Conservation (phyloP, 2,797 vertebrate species). For the Diplodus puntazzo region DNA sequence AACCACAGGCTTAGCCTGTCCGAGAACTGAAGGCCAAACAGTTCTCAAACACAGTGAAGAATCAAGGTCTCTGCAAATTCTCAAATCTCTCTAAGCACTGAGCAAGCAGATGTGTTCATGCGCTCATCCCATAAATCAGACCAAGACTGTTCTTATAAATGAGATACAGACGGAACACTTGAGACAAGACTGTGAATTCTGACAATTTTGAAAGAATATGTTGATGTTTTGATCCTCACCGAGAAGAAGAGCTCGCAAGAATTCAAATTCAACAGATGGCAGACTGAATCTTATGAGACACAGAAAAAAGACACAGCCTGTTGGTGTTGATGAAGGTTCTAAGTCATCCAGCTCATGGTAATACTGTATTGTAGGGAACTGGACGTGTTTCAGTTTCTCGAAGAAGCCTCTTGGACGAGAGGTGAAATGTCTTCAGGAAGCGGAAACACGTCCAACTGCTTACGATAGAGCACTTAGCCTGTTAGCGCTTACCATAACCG, state of each 20-base stretch:
- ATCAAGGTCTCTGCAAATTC: not conserved
- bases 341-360: too few species aligned
- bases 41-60: slow-evolving; percentile 6
- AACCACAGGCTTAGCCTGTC: slow-evolving; percentile 1
- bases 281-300: not conserved
- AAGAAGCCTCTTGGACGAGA: too few species aligned
- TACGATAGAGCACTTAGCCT: not conserved
- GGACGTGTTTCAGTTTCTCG: too few species aligned
- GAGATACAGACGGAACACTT: not conserved
- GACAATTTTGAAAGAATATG: not conserved
- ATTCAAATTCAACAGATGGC: not conserved
- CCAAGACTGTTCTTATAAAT: too few species aligned
- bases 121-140: too few species aligned
- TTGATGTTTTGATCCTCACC: not conserved
- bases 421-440: too few species aligned
- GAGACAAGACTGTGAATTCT: slow-evolving; percentile 3
- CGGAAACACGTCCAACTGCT: too few species aligned
- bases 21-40: not conserved
- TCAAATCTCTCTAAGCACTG: not conserved
- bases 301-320: not conserved
- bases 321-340: not conserved
- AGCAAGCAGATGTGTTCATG: not conserved
- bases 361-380: too few species aligned
- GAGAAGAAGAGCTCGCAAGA: not conserved
- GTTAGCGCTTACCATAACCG: not conserved